These are phyloP conservation scores for Xyrauchen texanus DNA, from an alignment of 2,113 vertebrate genomes.

Conservation along the genomic window DNA sequence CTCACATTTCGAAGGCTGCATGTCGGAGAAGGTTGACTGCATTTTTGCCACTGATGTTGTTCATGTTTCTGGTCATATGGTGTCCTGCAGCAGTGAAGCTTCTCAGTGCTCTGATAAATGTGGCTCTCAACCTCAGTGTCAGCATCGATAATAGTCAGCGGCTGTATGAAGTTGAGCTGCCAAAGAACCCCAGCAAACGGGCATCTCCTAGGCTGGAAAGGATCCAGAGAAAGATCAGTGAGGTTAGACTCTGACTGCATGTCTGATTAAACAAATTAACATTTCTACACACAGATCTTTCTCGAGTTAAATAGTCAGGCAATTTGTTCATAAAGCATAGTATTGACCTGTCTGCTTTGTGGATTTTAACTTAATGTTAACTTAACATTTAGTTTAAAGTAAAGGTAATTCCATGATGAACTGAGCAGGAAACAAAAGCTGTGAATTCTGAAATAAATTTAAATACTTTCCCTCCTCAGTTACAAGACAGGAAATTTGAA, in stretches of 20 bases:
- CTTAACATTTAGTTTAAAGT: too few species aligned
- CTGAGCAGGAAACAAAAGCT: too few species aligned
- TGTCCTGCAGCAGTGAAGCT: conserved; percentile 67
- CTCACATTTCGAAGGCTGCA: not conserved
- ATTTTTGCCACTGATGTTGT: not conserved
- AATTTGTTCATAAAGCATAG: too few species aligned
- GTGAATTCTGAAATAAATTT: conserved; percentile 1
- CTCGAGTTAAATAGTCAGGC: too few species aligned
- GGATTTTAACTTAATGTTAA: too few species aligned
- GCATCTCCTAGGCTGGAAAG: conserved; percentile 74
- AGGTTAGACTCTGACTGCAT: conserved; percentile 69
- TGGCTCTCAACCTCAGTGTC: conserved; percentile 79
- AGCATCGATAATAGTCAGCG: conserved; percentile 80
- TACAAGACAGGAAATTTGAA: conserved; percentile 80
- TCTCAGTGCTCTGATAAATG: conserved; percentile 77
- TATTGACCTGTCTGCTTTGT: too few species aligned
- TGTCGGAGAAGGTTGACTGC: not conserved
- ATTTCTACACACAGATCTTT: too few species aligned
- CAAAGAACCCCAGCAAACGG: conserved; percentile 66
- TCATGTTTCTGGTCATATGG: not conserved
- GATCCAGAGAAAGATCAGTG: conserved; percentile 78
- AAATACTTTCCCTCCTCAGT: conserved; percentile 66
- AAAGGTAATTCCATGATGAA: too few species aligned
- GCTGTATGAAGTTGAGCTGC: conserved; percentile 79
- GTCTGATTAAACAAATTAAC: not conserved